Evolutionary conservation across 2,113 vertebrate species (phyloP).

Genomic region (Clarias macrocephalus): DNA sequence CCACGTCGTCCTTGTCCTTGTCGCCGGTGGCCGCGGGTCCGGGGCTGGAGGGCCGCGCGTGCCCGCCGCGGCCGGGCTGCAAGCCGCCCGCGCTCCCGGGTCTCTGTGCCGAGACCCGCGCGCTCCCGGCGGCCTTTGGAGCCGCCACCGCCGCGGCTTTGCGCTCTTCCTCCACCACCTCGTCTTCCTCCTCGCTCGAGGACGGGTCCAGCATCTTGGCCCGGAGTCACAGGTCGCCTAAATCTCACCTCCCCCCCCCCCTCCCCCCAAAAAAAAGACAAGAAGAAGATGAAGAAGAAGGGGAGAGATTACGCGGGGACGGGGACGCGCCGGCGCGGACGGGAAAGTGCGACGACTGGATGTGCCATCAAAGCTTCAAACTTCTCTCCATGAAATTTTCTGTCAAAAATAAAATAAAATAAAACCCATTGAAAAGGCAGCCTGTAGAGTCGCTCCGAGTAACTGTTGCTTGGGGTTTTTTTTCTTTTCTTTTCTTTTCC

Average conservation of each 20-base stretch:
- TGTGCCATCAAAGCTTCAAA: conserved; percentile 26
- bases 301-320: neutral
- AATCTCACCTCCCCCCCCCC: neutral
- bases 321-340: conserved; percentile 8
- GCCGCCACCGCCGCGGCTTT: conserved; percentile 71
- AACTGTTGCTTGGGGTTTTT: conserved; percentile 73
- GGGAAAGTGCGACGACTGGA: conserved; percentile 38
- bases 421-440: neutral
- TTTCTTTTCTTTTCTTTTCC: conserved; percentile 74
- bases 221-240: neutral
- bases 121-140: conserved; percentile 70
- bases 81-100: conserved; percentile 73
- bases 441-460: conserved; percentile 59
- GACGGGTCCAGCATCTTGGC: conserved; percentile 87
- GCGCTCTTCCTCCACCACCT: conserved; percentile 82
- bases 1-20: conserved; percentile 94
- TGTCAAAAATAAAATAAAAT: no score
- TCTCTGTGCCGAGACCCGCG: conserved; percentile 77
- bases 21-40: conserved; percentile 88
- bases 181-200: conserved; percentile 94
- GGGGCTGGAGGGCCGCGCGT: conserved; percentile 78
- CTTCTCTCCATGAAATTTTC: conserved; percentile 24
- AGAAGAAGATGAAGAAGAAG: neutral
- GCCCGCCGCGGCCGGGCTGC: conserved; percentile 63
- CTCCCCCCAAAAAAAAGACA: no score